Conservation (phyloP, 2,113 vertebrate species). For the Tragelaphus scriptus region DNA sequence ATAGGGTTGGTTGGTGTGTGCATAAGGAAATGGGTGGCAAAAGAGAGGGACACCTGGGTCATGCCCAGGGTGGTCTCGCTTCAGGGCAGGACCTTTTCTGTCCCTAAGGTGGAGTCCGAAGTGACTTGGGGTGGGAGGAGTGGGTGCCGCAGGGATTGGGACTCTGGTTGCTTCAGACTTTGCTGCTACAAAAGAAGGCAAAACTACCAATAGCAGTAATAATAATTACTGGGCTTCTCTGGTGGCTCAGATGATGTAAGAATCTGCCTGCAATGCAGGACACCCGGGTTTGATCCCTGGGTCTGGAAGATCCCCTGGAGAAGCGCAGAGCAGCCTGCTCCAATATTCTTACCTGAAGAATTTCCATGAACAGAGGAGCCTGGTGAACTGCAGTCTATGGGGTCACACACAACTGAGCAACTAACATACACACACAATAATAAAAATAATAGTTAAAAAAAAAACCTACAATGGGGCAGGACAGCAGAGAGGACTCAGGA, state of each 20-base stretch:
- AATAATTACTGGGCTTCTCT: background rate
- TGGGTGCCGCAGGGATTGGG: background rate
- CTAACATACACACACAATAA: background rate
- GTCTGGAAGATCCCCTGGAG: background rate
- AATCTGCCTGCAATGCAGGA: background rate
- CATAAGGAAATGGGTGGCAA: background rate
- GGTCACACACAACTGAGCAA: background rate
- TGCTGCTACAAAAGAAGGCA: background rate
- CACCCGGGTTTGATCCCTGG: fast-evolving
- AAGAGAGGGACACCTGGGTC: background rate
- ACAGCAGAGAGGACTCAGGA: background rate
- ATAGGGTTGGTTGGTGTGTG: fast-evolving
- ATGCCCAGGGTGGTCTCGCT: background rate
- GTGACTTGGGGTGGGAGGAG: background rate
- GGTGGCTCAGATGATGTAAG: background rate
- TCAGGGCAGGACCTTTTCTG: background rate
- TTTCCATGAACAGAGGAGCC: background rate
- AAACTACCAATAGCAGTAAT: background rate
- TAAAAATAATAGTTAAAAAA: background rate
- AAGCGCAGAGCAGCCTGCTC: background rate
- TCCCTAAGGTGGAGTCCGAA: background rate
- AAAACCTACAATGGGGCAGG: background rate
- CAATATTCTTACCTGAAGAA: background rate
- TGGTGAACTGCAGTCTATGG: background rate
- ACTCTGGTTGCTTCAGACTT: background rate